phyloP scores from a whole-genome alignment of 2,113 vertebrate genomes.

The Sinocyclocheilus maitianheensis region DNA sequence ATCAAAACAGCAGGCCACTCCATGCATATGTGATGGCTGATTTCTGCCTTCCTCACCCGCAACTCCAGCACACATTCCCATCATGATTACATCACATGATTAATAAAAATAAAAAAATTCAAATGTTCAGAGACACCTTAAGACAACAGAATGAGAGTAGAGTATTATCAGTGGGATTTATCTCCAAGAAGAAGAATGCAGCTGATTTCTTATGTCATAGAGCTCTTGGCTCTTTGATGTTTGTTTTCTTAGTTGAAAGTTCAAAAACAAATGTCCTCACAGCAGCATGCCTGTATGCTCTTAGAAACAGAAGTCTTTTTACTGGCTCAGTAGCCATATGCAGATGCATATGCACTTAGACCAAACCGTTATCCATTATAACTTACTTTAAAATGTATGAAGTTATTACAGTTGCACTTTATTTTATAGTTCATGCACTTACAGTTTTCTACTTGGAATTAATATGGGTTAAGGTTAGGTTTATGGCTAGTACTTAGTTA shows the following conservation, averaged over 20 bases:
- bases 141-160: not conserved
- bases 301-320: not conserved
- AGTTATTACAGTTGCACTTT: not conserved
- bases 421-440: not conserved
- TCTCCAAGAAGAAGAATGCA: not conserved
- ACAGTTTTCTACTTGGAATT: not conserved
- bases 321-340: no score
- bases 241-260: not conserved
- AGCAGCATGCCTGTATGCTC: not conserved
- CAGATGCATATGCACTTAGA: no score
- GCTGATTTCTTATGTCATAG: slow-evolving; percentile 4
- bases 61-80: not conserved
- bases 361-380: no score
- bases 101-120: not conserved
- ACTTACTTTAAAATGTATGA: no score
- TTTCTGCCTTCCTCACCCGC: not conserved
- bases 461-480: no score
- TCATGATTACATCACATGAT: not conserved
- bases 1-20: not conserved
- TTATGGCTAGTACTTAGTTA: no score
- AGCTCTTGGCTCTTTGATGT: not conserved
- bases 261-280: not conserved
- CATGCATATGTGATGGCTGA: not conserved
- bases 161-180: not conserved
- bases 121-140: not conserved